Evolutionary conservation across 35 echinoderm and acorn worm genomes (phyloP), one percentile per base, ranked within the genome.

Genomic region (Strongylocentrotus purpuratus): DNA sequence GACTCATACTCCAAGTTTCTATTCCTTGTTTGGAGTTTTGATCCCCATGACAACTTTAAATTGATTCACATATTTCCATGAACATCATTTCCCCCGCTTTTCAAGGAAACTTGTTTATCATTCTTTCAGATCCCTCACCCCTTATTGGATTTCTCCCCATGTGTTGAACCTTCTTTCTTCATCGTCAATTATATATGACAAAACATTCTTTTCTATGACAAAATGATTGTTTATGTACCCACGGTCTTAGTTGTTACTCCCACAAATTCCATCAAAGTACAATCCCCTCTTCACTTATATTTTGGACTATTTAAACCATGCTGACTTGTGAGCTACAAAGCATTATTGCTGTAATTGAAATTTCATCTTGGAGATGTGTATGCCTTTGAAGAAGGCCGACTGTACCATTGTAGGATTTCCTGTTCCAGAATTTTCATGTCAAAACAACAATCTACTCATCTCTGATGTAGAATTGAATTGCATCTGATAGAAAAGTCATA

Each of bases 261-360:
- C 65, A 28, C 25, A 78, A 78, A 78, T 78, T 78, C 65, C 65
- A 78, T 78, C 20, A 28, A 78, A 78, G 65, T 78, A 78, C 65
- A 78, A 78, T 78, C 65, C 65, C 65, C 65, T 28, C 25, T 78
- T 6, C 65, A 78, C n/a, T 22, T 8, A 59, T 13, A 59, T 59
- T 59, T 59, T 59, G 52, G 20, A 78, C 65, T 78, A 78, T 78
- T 78, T 78, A 78, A 78, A 78, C 22, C 65, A 78, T 78, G 65
- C 25, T 78, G 65, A 78, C 65, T 78, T 78, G 65, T 78, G 20
- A 78, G 65, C 65, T 78, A 78, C 65, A 28, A 28, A 78, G 65
- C 65, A 78, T 78, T 78, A 22, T 78, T 78, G 65, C 65, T 78
- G 65, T 78, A 78, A 78, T 78, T 78, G 65, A 78, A 78, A 78